These are phyloP conservation scores for Pterocles orientalis DNA, from an alignment of 2,113 vertebrate genomes.

Conservation along the genomic window DNA sequence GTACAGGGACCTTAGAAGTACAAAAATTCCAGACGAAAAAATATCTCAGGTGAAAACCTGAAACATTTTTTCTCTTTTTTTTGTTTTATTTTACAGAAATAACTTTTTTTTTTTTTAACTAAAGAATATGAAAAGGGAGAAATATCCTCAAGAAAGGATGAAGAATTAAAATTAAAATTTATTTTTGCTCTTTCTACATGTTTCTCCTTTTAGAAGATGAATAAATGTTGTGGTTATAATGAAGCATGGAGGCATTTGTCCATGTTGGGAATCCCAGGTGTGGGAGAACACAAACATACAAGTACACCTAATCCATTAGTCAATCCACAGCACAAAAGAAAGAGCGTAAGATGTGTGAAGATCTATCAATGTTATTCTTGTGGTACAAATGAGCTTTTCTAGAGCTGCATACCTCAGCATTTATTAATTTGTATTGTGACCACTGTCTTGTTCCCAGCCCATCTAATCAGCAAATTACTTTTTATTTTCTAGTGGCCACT, in stretches of 20 bases:
- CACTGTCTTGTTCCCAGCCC: not conserved
- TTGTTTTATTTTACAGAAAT: not conserved
- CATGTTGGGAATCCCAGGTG: not conserved
- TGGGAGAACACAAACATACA: not conserved
- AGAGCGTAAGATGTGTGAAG: not conserved
- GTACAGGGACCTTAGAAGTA: not conserved
- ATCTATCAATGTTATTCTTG: not conserved
- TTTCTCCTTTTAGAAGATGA: not conserved
- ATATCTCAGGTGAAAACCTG: not conserved
- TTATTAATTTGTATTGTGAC: not conserved
- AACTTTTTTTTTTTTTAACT: not conserved
- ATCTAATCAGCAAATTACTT: not conserved
- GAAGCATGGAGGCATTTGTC: not conserved
- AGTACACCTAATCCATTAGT: not conserved
- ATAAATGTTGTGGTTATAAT: not conserved
- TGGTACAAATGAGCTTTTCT: not conserved
- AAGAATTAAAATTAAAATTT: not conserved
- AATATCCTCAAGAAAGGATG: not conserved
- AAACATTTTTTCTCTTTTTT: not conserved
- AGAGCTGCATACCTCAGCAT: not conserved
- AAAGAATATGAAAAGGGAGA: not conserved
- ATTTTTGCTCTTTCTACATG: not conserved
- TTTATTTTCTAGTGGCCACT: not conserved
- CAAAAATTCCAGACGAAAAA: conserved; percentile 1
- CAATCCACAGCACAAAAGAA: not conserved